Evolutionary conservation across 30 jellyfish, hydroid and myxozoan genomes (phyloP).

Genomic region (Catostylus mosaicus): DNA sequence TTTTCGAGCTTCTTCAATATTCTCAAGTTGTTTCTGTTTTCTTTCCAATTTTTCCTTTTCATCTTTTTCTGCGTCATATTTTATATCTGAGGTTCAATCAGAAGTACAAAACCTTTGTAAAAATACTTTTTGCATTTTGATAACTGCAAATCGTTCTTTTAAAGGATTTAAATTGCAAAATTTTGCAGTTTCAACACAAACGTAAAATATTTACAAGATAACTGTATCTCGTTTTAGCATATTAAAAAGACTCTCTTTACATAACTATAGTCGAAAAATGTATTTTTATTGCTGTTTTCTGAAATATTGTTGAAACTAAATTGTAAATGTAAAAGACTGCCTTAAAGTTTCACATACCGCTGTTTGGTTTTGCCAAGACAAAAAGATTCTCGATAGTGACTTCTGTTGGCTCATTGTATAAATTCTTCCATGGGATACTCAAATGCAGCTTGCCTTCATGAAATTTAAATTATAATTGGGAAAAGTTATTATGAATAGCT

Average conservation of each 20-base stretch:
- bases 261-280: too few relatives aligned
- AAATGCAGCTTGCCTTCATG: constrained; percentile 73
- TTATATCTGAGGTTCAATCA: constrained; percentile 53
- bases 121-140: background rate
- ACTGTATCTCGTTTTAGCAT: background rate
- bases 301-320: too few relatives aligned
- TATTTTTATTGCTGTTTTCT: too few relatives aligned
- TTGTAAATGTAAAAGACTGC: background rate
- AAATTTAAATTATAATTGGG: too few relatives aligned
- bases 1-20: constrained; percentile 86
- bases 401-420: constrained; percentile 87
- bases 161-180: too few relatives aligned
- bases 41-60: constrained; percentile 68
- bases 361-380: constrained; percentile 89
- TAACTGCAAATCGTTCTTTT: background rate
- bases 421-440: constrained; percentile 90
- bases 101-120: too few relatives aligned
- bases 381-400: constrained; percentile 79
- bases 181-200: too few relatives aligned
- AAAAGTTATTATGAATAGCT: too few relatives aligned
- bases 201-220: too few relatives aligned
- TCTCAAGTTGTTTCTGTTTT: constrained; percentile 80
- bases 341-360: constrained; percentile 72
- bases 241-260: too few relatives aligned
- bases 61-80: constrained; percentile 76